Percentiles rank a stretch among this genome's conserved stretches.
Conservation (phyloP, 2,113 vertebrate species). For the Crotalus horridus region DNA sequence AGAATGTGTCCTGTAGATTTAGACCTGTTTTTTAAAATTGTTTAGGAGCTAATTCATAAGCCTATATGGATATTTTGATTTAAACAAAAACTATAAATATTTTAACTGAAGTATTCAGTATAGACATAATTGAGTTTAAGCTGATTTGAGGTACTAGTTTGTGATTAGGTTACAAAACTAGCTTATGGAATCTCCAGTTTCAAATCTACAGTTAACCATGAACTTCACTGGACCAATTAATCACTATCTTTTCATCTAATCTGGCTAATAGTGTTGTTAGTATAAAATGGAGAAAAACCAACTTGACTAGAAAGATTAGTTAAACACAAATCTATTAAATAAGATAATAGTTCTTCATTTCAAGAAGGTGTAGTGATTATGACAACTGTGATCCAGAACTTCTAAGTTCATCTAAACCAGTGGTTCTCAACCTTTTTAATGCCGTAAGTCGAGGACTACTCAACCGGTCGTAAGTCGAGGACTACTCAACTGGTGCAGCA, state of each 20-base stretch:
- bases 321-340: not conserved
- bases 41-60: not conserved
- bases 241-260: not conserved
- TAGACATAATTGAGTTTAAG: not conserved
- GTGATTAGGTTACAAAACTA: not conserved
- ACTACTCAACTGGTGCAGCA: too few relatives aligned
- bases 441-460: too few relatives aligned
- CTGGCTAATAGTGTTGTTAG: not conserved
- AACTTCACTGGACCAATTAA: not conserved
- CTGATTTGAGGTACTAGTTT: not conserved
- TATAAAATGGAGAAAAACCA: not conserved
- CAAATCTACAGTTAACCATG: not conserved
- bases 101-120: conserved; percentile 21
- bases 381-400: not conserved
- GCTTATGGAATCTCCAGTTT: not conserved
- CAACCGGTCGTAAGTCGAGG: too few relatives aligned
- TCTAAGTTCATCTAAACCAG: not conserved
- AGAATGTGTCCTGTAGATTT: not conserved
- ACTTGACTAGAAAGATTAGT: not conserved
- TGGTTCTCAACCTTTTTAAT: too few relatives aligned
- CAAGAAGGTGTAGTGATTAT: not conserved
- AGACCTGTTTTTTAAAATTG: not conserved
- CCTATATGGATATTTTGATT: not conserved
- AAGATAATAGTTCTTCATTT: not conserved
- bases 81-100: not conserved